phyloP scores from a whole-genome alignment of 2,797 vertebrate genomes.

The Sebastes flavidus region DNA sequence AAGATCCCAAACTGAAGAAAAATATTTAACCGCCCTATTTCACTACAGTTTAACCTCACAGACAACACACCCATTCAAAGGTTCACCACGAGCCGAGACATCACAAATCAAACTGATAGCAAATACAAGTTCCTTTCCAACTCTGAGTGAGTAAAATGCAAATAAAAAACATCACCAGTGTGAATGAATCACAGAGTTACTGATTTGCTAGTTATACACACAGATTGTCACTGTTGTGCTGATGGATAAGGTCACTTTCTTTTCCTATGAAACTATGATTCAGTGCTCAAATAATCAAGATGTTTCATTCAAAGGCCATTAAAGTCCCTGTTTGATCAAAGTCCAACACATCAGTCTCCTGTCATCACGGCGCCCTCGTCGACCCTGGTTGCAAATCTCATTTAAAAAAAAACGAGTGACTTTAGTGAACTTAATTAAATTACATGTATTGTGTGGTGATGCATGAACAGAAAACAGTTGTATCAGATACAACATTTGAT shows the following conservation, averaged over 20 bases:
- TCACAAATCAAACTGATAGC: slow-evolving; percentile 26
- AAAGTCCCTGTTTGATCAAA: slow-evolving; percentile 20
- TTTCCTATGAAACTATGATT: slow-evolving; percentile 34
- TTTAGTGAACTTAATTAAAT: background rate
- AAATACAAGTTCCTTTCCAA: slow-evolving; percentile 32
- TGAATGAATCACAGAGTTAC: slow-evolving; percentile 50
- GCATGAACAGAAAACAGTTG: background rate
- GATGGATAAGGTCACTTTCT: slow-evolving; percentile 34
- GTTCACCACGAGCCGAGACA: slow-evolving; percentile 3
- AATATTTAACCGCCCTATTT: slow-evolving; percentile 48
- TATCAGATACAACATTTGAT: background rate
- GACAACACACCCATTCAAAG: slow-evolving; percentile 33
- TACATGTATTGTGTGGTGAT: background rate
- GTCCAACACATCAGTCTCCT: background rate
- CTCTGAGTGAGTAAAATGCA: slow-evolving; percentile 20
- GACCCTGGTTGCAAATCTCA: background rate
- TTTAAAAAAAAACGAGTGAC: background rate
- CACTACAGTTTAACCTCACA: slow-evolving; percentile 24
- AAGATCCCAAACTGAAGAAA: slow-evolving; percentile 24
- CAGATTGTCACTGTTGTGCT: slow-evolving; percentile 21
- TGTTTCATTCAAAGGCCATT: slow-evolving; percentile 12
- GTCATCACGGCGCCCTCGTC: background rate
- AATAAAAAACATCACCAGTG: slow-evolving; percentile 33
- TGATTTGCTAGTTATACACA: slow-evolving; percentile 52
- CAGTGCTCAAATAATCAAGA: slow-evolving; percentile 24